Conservation (phyloP, 2,113 vertebrate species). For the Chloropsis hardwickii region DNA sequence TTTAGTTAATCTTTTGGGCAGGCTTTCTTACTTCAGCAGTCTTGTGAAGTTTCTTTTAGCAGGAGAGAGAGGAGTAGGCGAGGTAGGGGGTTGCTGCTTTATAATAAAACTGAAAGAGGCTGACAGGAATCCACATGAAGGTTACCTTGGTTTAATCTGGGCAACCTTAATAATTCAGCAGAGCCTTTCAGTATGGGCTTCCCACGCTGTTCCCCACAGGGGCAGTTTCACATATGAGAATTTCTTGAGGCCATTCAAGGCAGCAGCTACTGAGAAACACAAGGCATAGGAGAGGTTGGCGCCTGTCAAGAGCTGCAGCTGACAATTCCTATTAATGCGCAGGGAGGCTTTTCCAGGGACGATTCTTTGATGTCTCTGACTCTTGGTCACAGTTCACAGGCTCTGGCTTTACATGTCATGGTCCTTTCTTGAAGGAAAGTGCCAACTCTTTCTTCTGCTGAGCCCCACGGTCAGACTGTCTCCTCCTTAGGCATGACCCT, state of each 20-base stretch:
- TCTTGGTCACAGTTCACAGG: background rate
- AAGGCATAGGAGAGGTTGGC: background rate
- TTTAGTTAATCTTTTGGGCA: conserved; percentile 17
- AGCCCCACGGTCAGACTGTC: accelerated
- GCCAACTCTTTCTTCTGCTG: background rate
- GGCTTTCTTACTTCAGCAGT: conserved; percentile 5
- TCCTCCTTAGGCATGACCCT: background rate
- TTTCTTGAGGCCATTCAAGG: background rate
- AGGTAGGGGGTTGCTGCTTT: background rate
- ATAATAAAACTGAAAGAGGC: background rate
- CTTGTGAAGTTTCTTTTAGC: conserved; percentile 23
- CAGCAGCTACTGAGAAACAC: background rate
- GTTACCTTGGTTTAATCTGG: conserved; percentile 11
- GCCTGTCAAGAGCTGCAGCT: background rate
- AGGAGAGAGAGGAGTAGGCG: background rate
- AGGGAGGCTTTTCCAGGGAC: background rate
- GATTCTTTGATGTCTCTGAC: background rate
- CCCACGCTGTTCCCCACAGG: background rate
- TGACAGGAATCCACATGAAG: conserved; percentile 1
- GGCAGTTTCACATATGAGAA: background rate
- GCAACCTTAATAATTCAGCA: conserved; percentile 40
- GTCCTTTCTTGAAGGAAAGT: background rate
- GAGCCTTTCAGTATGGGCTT: conserved; percentile 1
- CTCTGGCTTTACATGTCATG: background rate
- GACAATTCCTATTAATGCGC: background rate